A percentile compares a stretch with the other conserved stretches of the same genome.
These are phyloP conservation scores for Melipona quadrifasciata DNA, from an alignment of 1,140 invertebrate species.

Conservation along the genomic window DNA sequence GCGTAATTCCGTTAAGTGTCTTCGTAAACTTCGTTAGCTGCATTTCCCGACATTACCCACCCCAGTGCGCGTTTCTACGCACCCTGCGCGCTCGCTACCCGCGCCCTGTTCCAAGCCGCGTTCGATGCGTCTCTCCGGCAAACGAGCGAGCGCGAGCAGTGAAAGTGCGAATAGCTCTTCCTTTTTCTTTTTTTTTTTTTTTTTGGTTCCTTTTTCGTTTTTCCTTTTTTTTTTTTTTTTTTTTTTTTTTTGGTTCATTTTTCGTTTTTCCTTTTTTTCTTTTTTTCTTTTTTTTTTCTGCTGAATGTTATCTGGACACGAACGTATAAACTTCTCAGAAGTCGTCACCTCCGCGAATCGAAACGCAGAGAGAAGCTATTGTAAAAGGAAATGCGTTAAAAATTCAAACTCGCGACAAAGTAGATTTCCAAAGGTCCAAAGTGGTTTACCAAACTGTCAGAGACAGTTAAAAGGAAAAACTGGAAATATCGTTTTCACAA, in stretches of 20 bases:
- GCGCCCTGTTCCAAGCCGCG: not conserved
- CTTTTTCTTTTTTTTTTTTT: too few relatives aligned
- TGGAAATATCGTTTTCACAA: not conserved
- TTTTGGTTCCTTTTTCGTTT: too few relatives aligned
- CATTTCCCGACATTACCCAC: constrained; percentile 69
- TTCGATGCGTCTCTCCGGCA: not conserved
- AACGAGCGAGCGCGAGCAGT: not conserved
- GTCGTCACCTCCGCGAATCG: not conserved
- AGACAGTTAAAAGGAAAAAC: not conserved
- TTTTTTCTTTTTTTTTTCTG: not conserved
- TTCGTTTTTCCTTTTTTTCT: not conserved
- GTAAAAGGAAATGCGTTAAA: not conserved
- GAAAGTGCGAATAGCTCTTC: not conserved
- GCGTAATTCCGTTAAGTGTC: constrained; percentile 71
- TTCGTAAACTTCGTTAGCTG: constrained; percentile 71
- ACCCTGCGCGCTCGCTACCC: not conserved
- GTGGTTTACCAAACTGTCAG: too few relatives aligned
- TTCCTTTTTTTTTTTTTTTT: too few relatives aligned
- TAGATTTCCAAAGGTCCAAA: too few relatives aligned
- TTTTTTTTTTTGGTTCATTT: too few relatives aligned
- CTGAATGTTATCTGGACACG: not conserved
- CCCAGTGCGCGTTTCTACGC: constrained; percentile 48
- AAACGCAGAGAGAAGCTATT: not conserved
- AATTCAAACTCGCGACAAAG: too few relatives aligned
- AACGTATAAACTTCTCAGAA: not conserved